A percentile compares a stretch with the other conserved stretches of the same genome.
These are phyloP conservation scores for Cnemophilus loriae DNA, from an alignment of 2,113 vertebrate species.

Conservation along the genomic window DNA sequence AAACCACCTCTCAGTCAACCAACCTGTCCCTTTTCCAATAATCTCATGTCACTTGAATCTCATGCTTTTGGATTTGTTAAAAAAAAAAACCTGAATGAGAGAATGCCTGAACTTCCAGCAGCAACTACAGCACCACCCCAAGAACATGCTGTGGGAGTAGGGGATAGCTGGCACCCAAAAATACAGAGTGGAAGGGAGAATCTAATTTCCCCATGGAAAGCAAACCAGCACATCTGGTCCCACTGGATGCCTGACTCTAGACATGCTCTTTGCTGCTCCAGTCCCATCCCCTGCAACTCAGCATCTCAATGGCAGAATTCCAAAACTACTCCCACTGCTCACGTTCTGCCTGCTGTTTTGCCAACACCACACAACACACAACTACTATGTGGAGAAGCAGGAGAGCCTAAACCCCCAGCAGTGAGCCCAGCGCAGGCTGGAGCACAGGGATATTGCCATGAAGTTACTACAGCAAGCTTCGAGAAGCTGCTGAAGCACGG, in stretches of 20 bases:
- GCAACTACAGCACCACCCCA: neutral
- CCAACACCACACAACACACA: neutral
- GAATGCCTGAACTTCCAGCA: neutral
- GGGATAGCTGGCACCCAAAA: neutral
- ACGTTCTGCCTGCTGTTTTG: neutral
- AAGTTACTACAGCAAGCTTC: neutral
- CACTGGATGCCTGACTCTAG: neutral
- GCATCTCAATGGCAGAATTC: neutral
- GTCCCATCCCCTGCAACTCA: accelerated
- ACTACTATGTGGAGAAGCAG: neutral
- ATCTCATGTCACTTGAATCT: neutral
- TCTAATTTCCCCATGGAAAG: neutral
- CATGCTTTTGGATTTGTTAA: neutral
- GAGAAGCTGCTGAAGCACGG: neutral
- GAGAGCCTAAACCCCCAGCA: neutral
- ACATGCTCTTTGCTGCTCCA: neutral
- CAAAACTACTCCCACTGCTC: neutral
- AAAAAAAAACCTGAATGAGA: neutral
- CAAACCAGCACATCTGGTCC: neutral
- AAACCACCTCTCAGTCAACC: neutral
- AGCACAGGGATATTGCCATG: neutral
- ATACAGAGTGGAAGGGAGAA: neutral
- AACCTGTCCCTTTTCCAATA: neutral
- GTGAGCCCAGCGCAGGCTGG: accelerated
- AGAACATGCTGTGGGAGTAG: neutral